phyloP scores from a whole-genome alignment of 2,888 invertebrate genomes.

The Drosophila limbata region DNA sequence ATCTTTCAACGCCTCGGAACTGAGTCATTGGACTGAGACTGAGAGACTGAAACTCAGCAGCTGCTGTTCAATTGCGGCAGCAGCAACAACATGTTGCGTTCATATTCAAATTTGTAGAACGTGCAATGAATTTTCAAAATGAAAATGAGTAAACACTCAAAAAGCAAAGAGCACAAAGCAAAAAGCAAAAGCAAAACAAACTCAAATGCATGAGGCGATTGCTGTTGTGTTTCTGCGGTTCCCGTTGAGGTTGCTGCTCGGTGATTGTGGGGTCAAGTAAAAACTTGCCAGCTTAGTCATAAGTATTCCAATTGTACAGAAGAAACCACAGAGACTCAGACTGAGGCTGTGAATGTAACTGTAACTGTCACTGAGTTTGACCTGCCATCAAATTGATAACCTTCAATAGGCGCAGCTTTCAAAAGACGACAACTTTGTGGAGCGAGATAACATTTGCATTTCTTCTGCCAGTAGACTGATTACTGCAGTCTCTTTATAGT shows the following conservation, averaged over 20 bases:
- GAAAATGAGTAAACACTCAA: slow-evolving; percentile 75
- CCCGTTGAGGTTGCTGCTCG: slow-evolving; percentile 6
- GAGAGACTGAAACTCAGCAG: slow-evolving; percentile 55
- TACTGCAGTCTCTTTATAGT: slow-evolving; percentile 17
- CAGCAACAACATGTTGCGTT: slow-evolving; percentile 48
- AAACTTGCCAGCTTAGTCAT: slow-evolving; percentile 70
- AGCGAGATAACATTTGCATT: slow-evolving; percentile 62
- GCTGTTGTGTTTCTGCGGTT: slow-evolving; percentile 25
- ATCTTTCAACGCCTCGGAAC: slow-evolving; percentile 79
- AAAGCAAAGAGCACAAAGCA: slow-evolving; percentile 36
- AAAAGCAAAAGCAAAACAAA: slow-evolving; percentile 42
- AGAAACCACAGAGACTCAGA: slow-evolving; percentile 46
- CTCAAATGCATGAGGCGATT: slow-evolving; percentile 54
- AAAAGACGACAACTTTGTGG: slow-evolving; percentile 58
- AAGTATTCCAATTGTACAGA: slow-evolving; percentile 67
- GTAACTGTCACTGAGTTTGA: slow-evolving; percentile 27
- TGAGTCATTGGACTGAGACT: slow-evolving; percentile 74
- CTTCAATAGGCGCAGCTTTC: slow-evolving; percentile 29
- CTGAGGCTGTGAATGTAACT: slow-evolving; percentile 8
- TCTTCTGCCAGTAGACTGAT: slow-evolving; percentile 16
- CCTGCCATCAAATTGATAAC: slow-evolving; percentile 70
- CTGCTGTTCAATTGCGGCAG: slow-evolving; percentile 60
- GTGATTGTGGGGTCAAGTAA: slow-evolving; percentile 53
- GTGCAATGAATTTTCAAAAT: slow-evolving; percentile 77
- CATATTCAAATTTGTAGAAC: slow-evolving; percentile 82